Conservation (phyloP, 2,888 invertebrate genomes). For the Macroteleia sp. region DNA sequence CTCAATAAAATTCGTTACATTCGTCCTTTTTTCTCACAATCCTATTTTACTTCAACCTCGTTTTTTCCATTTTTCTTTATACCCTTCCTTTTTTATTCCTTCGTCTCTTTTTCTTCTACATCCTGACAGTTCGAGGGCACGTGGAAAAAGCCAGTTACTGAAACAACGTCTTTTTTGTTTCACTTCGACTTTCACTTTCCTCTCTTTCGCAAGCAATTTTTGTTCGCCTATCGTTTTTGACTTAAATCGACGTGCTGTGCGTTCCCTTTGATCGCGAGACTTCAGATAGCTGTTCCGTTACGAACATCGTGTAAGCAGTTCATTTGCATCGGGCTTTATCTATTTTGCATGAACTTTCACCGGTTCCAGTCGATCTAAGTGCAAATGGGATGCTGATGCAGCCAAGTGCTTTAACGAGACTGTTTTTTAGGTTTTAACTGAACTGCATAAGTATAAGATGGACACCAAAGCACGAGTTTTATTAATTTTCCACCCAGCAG, state of each 20-base stretch:
- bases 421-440: too few relatives aligned
- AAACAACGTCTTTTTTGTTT: constrained; percentile 16
- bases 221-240: constrained; percentile 19
- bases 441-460: too few relatives aligned
- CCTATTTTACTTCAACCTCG: too few relatives aligned
- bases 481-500: too few relatives aligned
- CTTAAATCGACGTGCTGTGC: constrained; percentile 18
- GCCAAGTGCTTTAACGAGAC: constrained; percentile 52
- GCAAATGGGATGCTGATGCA: constrained; percentile 55
- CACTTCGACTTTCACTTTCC: not conserved
- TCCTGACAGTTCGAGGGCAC: constrained; percentile 39
- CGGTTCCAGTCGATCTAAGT: constrained; percentile 48
- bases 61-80: too few relatives aligned
- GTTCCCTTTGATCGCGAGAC: constrained; percentile 39
- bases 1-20: too few relatives aligned
- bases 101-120: constrained; percentile 21
- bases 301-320: constrained; percentile 23
- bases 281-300: constrained; percentile 31
- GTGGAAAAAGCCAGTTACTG: constrained; percentile 39
- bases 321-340: constrained; percentile 47
- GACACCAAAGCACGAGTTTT: too few relatives aligned
- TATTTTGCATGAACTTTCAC: constrained; percentile 44
- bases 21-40: too few relatives aligned
- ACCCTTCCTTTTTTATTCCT: constrained; percentile 14
- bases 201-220: constrained; percentile 3